Evolutionary conservation across 2,797 vertebrate species (phyloP).

Genomic region (Yasuhikotakia modesta): DNA sequence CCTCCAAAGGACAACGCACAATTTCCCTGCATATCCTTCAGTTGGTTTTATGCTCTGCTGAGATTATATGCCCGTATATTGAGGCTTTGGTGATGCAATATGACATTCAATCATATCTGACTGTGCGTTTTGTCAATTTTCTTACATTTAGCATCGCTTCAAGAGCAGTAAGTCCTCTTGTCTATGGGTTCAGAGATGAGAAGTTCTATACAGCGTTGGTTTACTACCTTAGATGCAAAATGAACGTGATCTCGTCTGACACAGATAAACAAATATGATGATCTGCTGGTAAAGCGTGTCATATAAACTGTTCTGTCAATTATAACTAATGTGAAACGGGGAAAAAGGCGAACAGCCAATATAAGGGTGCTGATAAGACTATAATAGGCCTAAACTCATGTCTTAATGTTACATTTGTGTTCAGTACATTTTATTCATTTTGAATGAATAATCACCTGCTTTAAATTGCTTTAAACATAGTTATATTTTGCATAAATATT

Average conservation of each 20-base stretch:
- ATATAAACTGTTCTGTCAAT: not conserved
- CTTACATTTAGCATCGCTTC: constrained; percentile 50
- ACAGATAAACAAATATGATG: constrained; percentile 10
- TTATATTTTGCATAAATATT: too few species aligned
- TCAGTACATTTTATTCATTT: too few species aligned
- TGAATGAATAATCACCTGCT: too few species aligned
- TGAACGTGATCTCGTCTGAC: constrained; percentile 23
- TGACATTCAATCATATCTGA: constrained; percentile 37
- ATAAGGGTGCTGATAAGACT: too few species aligned
- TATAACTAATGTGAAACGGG: not conserved
- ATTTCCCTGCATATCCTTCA: constrained; percentile 58
- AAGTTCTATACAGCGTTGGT: constrained; percentile 40
- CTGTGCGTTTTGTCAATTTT: constrained; percentile 56
- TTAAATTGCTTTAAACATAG: too few species aligned
- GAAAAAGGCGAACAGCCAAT: not conserved
- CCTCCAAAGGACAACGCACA: constrained; percentile 54
- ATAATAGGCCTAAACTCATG: too few species aligned
- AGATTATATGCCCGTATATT: constrained; percentile 55
- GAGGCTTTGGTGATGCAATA: constrained; percentile 41
- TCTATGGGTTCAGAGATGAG: constrained; percentile 62
- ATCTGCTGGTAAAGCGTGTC: not conserved
- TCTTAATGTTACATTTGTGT: too few species aligned
- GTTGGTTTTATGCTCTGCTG: constrained; percentile 51
- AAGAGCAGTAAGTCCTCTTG: constrained; percentile 52
- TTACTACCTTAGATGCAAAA: constrained; percentile 42